Evolutionary conservation across 1,140 invertebrate genomes (phyloP).

Genomic region (Apolygus lucorum): DNA sequence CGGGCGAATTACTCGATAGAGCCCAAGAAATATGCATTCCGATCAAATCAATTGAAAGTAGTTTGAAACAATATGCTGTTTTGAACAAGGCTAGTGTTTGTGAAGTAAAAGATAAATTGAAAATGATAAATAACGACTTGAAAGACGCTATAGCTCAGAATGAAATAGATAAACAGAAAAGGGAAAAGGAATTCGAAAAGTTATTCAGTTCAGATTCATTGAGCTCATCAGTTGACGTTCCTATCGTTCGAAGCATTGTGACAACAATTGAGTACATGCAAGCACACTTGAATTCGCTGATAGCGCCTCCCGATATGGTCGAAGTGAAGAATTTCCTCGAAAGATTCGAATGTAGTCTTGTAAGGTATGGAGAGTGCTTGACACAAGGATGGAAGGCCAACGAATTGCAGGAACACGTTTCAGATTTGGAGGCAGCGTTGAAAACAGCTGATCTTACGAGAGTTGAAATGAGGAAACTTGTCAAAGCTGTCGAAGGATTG

Average conservation of each 20-base stretch:
- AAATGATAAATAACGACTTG: conserved; percentile 5
- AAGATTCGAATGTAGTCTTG: conserved; percentile 12
- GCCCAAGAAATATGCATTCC: conserved; percentile 13
- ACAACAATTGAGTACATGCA: conserved; percentile 12
- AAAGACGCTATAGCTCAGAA: neutral
- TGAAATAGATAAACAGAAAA: neutral
- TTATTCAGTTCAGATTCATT: conserved; percentile 18
- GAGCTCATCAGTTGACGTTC: conserved; percentile 13
- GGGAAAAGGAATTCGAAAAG: conserved; percentile 20
- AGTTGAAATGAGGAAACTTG: conserved; percentile 14
- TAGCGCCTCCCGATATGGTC: neutral
- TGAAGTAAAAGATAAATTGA: conserved; percentile 11
- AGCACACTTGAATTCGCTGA: neutral
- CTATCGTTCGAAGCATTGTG: conserved; percentile 14
- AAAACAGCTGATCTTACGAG: neutral
- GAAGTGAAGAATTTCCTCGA: conserved; percentile 1
- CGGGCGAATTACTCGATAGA: conserved; percentile 1
- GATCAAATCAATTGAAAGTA: conserved; percentile 14
- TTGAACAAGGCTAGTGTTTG: conserved; percentile 5
- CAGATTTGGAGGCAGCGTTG: neutral
- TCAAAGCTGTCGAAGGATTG: neutral
- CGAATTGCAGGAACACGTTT: neutral
- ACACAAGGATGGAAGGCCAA: neutral
- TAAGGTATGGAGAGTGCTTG: conserved; percentile 6
- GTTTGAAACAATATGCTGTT: neutral